A percentile compares a stretch with the other conserved stretches of the same genome.
Conservation (phyloP, 2,797 vertebrate species). For the Pseudochirops cupreus region DNA sequence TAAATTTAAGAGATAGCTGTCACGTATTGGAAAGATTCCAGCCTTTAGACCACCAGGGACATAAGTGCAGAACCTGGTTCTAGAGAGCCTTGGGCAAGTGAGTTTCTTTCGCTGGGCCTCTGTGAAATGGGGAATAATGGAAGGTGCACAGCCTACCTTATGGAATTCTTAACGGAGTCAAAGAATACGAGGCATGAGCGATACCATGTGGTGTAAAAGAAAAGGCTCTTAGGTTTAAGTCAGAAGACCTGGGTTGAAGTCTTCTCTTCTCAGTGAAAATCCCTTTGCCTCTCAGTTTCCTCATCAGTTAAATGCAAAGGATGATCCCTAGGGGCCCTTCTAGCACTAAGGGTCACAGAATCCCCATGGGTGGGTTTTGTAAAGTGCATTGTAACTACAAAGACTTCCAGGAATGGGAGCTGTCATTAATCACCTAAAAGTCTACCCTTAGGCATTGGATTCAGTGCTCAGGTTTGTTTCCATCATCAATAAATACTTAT, state of each 20-base stretch:
- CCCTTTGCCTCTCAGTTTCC: background rate
- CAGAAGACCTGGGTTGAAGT: background rate
- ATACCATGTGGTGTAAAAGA: background rate
- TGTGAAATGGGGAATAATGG: background rate
- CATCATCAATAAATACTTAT: background rate
- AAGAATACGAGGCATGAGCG: background rate
- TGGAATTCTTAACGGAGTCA: background rate
- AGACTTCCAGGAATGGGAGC: background rate
- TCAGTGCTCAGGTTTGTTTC: background rate
- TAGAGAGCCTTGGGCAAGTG: background rate
- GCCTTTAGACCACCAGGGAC: background rate
- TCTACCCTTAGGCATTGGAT: background rate
- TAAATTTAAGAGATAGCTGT: background rate
- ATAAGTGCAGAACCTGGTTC: background rate
- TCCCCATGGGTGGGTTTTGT: background rate
- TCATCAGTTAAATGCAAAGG: background rate
- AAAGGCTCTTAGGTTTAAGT: background rate
- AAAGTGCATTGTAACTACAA: background rate
- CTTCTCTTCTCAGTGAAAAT: background rate
- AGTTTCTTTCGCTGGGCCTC: background rate
- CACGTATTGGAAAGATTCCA: background rate
- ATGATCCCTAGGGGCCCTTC: background rate
- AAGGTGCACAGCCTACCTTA: background rate
- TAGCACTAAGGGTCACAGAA: background rate
- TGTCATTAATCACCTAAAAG: background rate